These are phyloP conservation scores for Sapajus apella DNA, from an alignment of 2,113 vertebrate species.

Conservation along the genomic window DNA sequence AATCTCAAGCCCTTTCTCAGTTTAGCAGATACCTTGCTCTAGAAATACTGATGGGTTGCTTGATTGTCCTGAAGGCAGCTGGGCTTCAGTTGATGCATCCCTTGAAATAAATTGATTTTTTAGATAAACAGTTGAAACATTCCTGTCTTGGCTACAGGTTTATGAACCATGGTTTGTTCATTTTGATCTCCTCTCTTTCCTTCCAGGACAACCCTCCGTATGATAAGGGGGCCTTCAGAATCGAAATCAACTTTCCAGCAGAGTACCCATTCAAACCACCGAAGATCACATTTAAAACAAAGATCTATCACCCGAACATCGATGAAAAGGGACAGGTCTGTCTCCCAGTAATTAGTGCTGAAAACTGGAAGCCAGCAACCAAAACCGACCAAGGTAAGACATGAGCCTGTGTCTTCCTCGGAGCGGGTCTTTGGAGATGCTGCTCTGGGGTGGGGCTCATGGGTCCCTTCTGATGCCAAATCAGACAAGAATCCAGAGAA, in stretches of 20 bases:
- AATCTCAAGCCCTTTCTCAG: not conserved
- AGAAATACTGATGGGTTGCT: not conserved
- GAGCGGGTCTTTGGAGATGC: not conserved
- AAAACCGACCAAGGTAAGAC: slow-evolving; percentile 98
- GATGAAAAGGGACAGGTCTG: slow-evolving; percentile 99
- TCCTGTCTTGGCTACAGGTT: not conserved
- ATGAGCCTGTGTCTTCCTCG: rapidly evolving
- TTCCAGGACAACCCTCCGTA: slow-evolving; percentile 98
- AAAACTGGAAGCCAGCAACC: slow-evolving; percentile 99
- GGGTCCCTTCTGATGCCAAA: not conserved
- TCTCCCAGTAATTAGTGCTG: slow-evolving; percentile 98
- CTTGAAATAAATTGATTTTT: slow-evolving; percentile 26
- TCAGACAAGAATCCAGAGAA: not conserved
- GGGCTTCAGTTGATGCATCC: not conserved
- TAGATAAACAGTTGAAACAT: not conserved
- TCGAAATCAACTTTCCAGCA: slow-evolving; percentile 98
- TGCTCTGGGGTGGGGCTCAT: not conserved
- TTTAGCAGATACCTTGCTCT: not conserved
- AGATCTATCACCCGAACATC: slow-evolving; percentile 99
- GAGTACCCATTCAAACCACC: slow-evolving; percentile 99
- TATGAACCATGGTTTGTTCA: not conserved
- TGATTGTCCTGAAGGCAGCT: not conserved
- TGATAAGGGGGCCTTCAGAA: slow-evolving; percentile 99
- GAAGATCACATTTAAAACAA: slow-evolving; percentile 99
- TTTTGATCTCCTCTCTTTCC: not conserved